A percentile compares a stretch with the other conserved stretches of the same genome.
These are phyloP conservation scores for Probaryconus sp. DNA, from an alignment of 1,140 invertebrate genomes.

Conservation along the genomic window DNA sequence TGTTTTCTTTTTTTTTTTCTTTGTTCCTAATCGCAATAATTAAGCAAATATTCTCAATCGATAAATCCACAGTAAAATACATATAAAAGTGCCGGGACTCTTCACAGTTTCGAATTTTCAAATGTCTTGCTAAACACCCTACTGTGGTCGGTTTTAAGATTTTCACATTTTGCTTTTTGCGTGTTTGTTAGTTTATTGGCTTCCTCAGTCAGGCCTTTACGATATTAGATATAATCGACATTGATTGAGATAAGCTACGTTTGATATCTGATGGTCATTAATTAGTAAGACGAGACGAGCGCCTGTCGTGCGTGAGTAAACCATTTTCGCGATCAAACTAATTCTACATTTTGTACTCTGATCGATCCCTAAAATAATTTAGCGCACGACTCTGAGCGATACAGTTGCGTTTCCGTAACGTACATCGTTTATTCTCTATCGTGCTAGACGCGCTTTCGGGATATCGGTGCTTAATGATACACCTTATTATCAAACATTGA, in stretches of 20 bases:
- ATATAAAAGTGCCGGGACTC: constrained; percentile 39
- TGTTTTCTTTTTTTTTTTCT: no score
- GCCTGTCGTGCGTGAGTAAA: constrained; percentile 64
- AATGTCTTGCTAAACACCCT: constrained; percentile 10
- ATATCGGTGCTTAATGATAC: not conserved
- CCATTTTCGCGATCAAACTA: constrained; percentile 74
- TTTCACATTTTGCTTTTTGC: not conserved
- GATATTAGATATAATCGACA: constrained; percentile 39
- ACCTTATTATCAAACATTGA: constrained; percentile 34
- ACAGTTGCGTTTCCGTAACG: constrained; percentile 1
- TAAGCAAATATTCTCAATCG: no score
- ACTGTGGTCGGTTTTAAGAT: not conserved
- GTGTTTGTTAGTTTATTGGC: constrained; percentile 8
- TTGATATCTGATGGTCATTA: constrained; percentile 40
- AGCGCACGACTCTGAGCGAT: constrained; percentile 46
- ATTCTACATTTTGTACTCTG: constrained; percentile 76
- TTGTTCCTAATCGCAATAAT: no score
- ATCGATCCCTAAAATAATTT: constrained; percentile 74
- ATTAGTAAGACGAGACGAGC: constrained; percentile 18
- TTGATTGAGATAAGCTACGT: constrained; percentile 39
- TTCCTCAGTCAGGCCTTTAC: constrained; percentile 47
- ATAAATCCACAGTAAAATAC: no score
- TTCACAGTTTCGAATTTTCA: constrained; percentile 55
- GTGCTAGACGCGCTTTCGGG: constrained; percentile 9
- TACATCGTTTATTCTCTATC: constrained; percentile 1